Conservation (phyloP, 2,888 invertebrate species). For the Tortricodes alternella region DNA sequence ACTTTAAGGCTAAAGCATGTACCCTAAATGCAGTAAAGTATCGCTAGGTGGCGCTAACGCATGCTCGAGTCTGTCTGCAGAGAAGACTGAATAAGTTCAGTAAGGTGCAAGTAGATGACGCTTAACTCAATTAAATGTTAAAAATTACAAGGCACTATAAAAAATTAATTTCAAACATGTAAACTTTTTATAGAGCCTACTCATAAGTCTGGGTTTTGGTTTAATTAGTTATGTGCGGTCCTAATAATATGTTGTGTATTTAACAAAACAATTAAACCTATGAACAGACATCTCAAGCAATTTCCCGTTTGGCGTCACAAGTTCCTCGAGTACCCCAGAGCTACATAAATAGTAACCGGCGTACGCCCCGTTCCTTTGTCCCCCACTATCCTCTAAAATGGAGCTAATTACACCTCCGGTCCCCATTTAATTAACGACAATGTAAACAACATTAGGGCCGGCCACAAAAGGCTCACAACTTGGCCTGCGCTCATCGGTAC, state of each 20-base stretch:
- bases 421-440: slow-evolving; percentile 62
- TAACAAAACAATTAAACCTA: neutral
- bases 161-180: too few relatives aligned
- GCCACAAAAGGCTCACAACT: slow-evolving; percentile 59
- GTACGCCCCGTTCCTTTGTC: slow-evolving; percentile 26
- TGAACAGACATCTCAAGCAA: neutral
- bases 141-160: too few relatives aligned
- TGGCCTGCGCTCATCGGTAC: slow-evolving; percentile 48
- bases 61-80: too few relatives aligned
- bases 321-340: neutral
- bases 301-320: neutral
- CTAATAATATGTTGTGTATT: too few relatives aligned
- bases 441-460: slow-evolving; percentile 65
- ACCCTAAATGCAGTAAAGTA: neutral
- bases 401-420: slow-evolving; percentile 39
- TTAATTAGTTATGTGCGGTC: too few relatives aligned
- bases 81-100: too few relatives aligned
- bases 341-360: slow-evolving; percentile 29
- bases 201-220: too few relatives aligned
- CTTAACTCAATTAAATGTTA: neutral
- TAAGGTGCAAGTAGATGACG: too few relatives aligned
- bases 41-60: neutral
- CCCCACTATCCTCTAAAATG: slow-evolving; percentile 27
- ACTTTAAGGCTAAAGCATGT: neutral
- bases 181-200: too few relatives aligned